These are phyloP conservation scores for Drosophila busckii DNA, from an alignment of 1,140 invertebrate genomes.

Conservation along the genomic window DNA sequence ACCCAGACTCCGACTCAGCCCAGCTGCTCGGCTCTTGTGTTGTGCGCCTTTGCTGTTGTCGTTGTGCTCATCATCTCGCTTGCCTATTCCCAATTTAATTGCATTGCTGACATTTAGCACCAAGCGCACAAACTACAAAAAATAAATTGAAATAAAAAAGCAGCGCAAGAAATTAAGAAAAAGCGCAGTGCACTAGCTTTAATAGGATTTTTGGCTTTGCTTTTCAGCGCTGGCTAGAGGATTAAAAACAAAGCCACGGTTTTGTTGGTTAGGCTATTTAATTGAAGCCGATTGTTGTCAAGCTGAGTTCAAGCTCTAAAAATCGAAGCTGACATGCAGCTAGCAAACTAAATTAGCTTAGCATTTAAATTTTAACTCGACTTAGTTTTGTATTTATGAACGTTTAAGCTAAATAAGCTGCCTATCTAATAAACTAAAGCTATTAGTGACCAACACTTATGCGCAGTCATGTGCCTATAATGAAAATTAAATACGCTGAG, in stretches of 20 bases:
- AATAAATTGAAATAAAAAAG: slow-evolving; percentile 5
- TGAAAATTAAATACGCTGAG: slow-evolving; percentile 68
- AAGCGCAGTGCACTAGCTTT: slow-evolving; percentile 21
- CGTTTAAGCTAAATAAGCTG: no score
- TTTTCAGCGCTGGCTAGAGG: neutral
- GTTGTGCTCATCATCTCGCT: slow-evolving; percentile 20
- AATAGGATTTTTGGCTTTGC: slow-evolving; percentile 27
- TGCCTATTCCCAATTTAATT: slow-evolving; percentile 69
- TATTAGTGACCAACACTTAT: slow-evolving; percentile 37
- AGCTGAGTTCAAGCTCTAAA: no score
- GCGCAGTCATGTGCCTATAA: slow-evolving; percentile 68
- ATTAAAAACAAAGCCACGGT: slow-evolving; percentile 7
- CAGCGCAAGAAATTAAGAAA: neutral
- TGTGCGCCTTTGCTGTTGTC: slow-evolving; percentile 8
- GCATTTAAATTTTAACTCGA: no score
- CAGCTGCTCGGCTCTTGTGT: neutral
- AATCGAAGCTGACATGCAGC: no score
- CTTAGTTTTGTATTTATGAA: no score
- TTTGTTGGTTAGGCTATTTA: slow-evolving; percentile 4
- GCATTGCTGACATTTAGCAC: slow-evolving; percentile 73
- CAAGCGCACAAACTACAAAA: slow-evolving; percentile 25
- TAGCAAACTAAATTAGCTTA: no score
- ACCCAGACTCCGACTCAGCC: neutral
- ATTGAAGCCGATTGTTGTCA: no score
- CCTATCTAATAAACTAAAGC: slow-evolving; percentile 24